phyloP scores from a whole-genome alignment of 2,888 invertebrate genomes.

The Polyploca ridens region DNA sequence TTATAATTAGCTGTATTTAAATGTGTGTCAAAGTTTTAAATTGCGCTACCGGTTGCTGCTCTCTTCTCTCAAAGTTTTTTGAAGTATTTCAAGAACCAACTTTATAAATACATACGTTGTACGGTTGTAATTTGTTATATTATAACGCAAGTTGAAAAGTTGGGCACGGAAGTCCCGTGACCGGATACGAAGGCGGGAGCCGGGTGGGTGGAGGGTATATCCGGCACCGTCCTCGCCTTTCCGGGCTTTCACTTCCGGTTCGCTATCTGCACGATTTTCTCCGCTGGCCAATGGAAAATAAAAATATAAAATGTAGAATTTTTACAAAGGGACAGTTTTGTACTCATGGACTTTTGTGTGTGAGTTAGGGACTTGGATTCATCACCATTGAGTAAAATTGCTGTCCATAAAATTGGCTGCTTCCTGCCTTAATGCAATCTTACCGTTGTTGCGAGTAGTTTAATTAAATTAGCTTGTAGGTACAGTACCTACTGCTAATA shows the following conservation, averaged over 20 bases:
- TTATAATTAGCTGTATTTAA: no score
- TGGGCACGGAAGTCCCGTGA: conserved; percentile 59
- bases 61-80: no score
- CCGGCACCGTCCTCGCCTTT: conserved; percentile 61
- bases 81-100: no score
- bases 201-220: conserved; percentile 43
- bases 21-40: no score
- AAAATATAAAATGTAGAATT: conserved; percentile 12
- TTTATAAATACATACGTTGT: conserved; percentile 3
- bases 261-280: conserved; percentile 50
- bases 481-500: no score
- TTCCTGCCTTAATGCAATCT: not conserved
- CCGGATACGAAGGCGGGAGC: conserved; percentile 50
- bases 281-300: conserved; percentile 22
- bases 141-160: conserved; percentile 45
- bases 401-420: not conserved
- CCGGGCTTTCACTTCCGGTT: conserved; percentile 61
- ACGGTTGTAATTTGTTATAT: conserved; percentile 19
- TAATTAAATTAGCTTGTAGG: not conserved
- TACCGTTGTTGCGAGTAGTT: not conserved
- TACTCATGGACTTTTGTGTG: not conserved
- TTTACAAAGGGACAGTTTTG: not conserved
- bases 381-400: not conserved
- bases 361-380: no score
- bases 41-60: no score